phyloP scores from a whole-genome alignment of 2,888 invertebrate species.

The Apodemia hepburni region DNA sequence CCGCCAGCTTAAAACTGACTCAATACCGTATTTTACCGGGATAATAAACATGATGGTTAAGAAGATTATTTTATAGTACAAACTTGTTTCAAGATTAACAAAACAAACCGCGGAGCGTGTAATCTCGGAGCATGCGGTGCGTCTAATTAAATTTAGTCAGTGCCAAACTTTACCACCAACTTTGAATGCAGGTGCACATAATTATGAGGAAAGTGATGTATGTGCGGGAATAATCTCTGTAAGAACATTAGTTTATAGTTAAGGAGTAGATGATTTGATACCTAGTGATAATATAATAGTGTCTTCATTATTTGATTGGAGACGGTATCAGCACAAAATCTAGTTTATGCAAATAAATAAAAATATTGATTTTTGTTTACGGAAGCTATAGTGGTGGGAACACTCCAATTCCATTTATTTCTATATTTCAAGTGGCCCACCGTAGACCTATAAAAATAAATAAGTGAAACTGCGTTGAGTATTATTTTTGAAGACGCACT shows the following conservation, averaged over 20 bases:
- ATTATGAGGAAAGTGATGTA: conserved; percentile 12
- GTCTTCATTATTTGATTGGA: no score
- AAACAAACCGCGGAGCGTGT: conserved; percentile 44
- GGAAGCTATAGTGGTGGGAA: no score
- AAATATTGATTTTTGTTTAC: no score
- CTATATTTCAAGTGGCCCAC: no score
- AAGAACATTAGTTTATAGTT: conserved; percentile 39
- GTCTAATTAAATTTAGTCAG: conserved; percentile 61
- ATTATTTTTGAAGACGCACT: no score
- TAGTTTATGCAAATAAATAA: no score
- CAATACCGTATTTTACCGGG: conserved; percentile 43
- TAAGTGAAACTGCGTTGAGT: no score
- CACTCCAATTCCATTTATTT: no score
- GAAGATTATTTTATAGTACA: conserved; percentile 39
- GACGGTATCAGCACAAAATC: no score
- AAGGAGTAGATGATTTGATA: background rate
- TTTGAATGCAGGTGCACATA: conserved; percentile 47
- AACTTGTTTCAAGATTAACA: conserved; percentile 56
- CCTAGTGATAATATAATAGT: background rate
- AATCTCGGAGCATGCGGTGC: conserved; percentile 30
- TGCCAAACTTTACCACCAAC: conserved; percentile 40
- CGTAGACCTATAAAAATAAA: no score
- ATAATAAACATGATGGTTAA: conserved; percentile 57
- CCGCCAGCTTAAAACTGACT: conserved; percentile 25
- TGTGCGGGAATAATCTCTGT: conserved; percentile 39